phyloP scores from a whole-genome alignment of 1,140 invertebrate species.

The Cydia splendana region DNA sequence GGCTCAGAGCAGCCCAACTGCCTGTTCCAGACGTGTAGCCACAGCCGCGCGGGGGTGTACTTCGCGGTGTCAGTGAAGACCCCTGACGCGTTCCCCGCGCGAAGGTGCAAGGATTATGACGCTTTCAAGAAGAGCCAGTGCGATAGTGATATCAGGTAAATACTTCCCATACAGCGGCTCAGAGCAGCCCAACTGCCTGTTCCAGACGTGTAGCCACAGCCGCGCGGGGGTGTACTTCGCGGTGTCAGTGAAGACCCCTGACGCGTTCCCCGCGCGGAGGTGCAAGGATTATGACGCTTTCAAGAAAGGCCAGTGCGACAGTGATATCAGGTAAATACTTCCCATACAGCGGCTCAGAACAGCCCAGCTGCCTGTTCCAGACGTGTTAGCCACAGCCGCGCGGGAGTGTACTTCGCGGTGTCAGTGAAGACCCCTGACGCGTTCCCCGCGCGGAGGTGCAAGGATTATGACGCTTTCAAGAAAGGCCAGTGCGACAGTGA shows the following conservation, averaged over 20 bases:
- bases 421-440: constrained; percentile 69
- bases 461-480: constrained; percentile 56
- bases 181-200: constrained; percentile 76
- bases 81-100: constrained; percentile 52
- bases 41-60: constrained; percentile 82
- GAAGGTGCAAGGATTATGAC: constrained; percentile 56
- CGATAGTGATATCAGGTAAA: constrained; percentile 40
- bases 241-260: constrained; percentile 76
- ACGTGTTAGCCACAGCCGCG: constrained; percentile 84
- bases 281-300: constrained; percentile 62
- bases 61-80: constrained; percentile 82
- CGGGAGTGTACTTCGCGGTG: constrained; percentile 83
- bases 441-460: constrained; percentile 60
- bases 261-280: constrained; percentile 53
- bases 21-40: constrained; percentile 82
- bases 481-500: constrained; percentile 45
- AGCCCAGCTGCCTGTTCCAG: constrained; percentile 79
- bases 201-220: constrained; percentile 83
- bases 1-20: constrained; percentile 81
- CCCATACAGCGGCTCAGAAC: constrained; percentile 85
- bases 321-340: constrained; percentile 68
- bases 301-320: constrained; percentile 49
- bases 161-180: constrained; percentile 89
- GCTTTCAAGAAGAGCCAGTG: constrained; percentile 56
- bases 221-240: constrained; percentile 83